phyloP scores from a whole-genome alignment of 2,113 vertebrate species.

The Leptocoma aspasia region DNA sequence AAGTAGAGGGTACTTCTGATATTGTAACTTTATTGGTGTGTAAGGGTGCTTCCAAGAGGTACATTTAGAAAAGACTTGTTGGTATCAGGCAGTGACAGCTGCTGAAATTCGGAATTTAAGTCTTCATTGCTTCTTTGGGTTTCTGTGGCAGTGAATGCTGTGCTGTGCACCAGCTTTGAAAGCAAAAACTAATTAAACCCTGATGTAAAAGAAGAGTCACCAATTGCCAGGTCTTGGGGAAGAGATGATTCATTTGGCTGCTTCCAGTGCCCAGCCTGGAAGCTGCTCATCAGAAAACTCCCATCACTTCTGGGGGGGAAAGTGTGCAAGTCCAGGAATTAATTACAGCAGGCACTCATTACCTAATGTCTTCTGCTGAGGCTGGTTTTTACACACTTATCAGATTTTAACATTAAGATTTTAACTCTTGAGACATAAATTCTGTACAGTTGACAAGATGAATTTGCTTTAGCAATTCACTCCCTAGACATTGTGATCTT shows the following conservation, averaged over 20 bases:
- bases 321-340: background rate
- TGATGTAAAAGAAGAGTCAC: background rate
- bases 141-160: background rate
- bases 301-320: background rate
- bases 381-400: background rate
- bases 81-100: background rate
- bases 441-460: background rate
- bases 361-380: background rate
- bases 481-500: background rate
- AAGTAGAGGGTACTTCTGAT: background rate
- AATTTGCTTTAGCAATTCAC: background rate
- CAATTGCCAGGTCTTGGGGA: background rate
- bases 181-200: background rate
- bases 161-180: background rate
- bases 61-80: background rate
- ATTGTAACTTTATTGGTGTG: background rate
- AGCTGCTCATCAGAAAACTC: background rate
- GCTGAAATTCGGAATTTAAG: background rate
- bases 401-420: background rate
- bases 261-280: background rate
- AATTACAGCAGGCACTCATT: background rate
- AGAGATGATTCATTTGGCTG: background rate
- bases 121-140: background rate
- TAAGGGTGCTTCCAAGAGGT: background rate
- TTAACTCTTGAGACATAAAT: background rate